Conservation (phyloP, 2,888 invertebrate genomes). For the Loripinus fragilis region DNA sequence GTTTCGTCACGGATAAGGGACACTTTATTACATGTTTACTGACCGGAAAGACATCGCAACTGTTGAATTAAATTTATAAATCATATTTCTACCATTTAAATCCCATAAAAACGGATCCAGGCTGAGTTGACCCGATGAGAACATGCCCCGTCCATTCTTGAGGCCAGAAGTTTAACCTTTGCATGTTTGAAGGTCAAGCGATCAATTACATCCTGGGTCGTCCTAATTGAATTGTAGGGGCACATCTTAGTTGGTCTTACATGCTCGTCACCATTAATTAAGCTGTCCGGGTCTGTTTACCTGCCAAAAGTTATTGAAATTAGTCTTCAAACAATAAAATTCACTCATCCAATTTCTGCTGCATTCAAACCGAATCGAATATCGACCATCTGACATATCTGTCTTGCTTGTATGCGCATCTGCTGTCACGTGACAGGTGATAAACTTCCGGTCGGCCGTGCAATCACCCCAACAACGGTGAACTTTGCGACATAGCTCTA, state of each 20-base stretch:
- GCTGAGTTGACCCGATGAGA: background rate
- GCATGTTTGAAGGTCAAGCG: constrained; percentile 6
- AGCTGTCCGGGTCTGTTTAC: constrained; percentile 13
- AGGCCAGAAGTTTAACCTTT: background rate
- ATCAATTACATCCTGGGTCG: constrained; percentile 18
- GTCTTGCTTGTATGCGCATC: background rate
- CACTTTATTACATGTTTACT: too few relatives aligned
- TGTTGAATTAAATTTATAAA: too few relatives aligned
- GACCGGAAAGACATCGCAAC: too few relatives aligned
- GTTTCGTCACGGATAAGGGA: too few relatives aligned
- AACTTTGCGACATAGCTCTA: background rate
- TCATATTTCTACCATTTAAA: constrained; percentile 1
- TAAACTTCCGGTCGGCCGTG: background rate
- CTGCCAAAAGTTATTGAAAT: constrained; percentile 19
- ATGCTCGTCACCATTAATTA: constrained; percentile 19
- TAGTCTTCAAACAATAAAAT: constrained; percentile 13
- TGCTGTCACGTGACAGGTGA: constrained; percentile 14
- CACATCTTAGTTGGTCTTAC: constrained; percentile 5
- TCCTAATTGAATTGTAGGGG: constrained; percentile 11
- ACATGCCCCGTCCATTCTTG: background rate
- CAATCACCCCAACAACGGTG: background rate
- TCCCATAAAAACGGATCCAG: background rate
- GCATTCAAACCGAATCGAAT: background rate
- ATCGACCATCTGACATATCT: constrained; percentile 10
- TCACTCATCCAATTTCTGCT: constrained; percentile 11